Conservation (phyloP, 2,797 vertebrate genomes). For the Podargus strigoides region DNA sequence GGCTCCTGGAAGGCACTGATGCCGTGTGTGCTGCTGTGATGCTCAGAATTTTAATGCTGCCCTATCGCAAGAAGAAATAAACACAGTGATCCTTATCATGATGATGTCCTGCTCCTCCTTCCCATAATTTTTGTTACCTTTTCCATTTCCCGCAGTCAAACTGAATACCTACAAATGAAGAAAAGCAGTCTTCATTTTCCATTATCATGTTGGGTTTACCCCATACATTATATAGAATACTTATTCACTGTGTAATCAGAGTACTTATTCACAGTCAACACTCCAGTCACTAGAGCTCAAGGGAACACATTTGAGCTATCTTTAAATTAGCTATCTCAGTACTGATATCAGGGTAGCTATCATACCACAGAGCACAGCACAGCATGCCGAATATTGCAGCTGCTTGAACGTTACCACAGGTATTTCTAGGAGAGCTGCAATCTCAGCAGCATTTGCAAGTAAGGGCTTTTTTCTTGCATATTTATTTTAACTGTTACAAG, state of each 20-base stretch:
- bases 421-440: background rate
- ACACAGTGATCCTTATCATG: background rate
- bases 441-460: background rate
- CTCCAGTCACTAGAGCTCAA: background rate
- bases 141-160: conserved; percentile 18
- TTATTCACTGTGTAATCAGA: conserved; percentile 31
- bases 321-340: conserved; percentile 34
- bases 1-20: background rate
- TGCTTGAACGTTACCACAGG: background rate
- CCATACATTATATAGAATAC: background rate
- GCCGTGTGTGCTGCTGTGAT: fast-evolving
- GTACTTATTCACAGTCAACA: conserved; percentile 32
- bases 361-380: background rate
- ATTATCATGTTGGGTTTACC: background rate
- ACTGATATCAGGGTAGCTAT: conserved; percentile 8
- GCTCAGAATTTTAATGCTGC: background rate
- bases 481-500: background rate
- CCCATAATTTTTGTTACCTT: background rate
- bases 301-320: conserved; percentile 34
- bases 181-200: conserved; percentile 8
- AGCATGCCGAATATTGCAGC: background rate
- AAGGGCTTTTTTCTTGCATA: background rate
- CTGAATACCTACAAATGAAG: background rate
- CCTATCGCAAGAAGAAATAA: background rate
- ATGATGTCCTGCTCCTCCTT: background rate